A percentile compares a stretch with the other conserved stretches of the same genome.
Evolutionary conservation across 2,797 vertebrate species (phyloP).

Genomic region (Myotis daubentonii): DNA sequence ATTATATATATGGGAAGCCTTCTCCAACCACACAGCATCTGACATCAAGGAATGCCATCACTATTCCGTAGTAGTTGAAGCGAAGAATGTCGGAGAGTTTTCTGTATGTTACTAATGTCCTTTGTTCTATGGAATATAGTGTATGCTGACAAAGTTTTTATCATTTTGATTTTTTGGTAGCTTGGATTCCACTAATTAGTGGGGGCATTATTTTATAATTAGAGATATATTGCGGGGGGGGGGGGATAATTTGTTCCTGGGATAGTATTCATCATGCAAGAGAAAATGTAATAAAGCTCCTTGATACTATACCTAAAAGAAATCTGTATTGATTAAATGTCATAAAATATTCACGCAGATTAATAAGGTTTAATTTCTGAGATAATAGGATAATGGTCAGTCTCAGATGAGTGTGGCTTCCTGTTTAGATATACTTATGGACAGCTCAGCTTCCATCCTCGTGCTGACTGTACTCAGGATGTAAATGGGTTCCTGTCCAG

Average conservation of each 20-base stretch:
- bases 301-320: neutral
- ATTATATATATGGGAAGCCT: neutral
- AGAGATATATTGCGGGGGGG: neutral
- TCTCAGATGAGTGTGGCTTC: neutral
- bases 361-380: neutral
- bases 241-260: neutral
- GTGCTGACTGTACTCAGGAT: too few relatives aligned
- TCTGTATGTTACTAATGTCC: neutral
- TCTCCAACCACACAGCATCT: neutral
- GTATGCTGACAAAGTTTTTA: neutral
- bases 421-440: neutral
- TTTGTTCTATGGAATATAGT: neutral
- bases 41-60: neutral
- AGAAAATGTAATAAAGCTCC: neutral
- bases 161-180: neutral
- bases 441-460: neutral
- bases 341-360: neutral
- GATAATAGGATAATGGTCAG: neutral
- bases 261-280: neutral
- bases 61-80: neutral
- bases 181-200: neutral
- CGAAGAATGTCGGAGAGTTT: neutral
- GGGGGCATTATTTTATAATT: neutral
- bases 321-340: neutral
- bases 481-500: too few relatives aligned